Base-by-base conservation (phyloP, 2,888 invertebrate species). In the Teinopalpus imperialis region DNA sequence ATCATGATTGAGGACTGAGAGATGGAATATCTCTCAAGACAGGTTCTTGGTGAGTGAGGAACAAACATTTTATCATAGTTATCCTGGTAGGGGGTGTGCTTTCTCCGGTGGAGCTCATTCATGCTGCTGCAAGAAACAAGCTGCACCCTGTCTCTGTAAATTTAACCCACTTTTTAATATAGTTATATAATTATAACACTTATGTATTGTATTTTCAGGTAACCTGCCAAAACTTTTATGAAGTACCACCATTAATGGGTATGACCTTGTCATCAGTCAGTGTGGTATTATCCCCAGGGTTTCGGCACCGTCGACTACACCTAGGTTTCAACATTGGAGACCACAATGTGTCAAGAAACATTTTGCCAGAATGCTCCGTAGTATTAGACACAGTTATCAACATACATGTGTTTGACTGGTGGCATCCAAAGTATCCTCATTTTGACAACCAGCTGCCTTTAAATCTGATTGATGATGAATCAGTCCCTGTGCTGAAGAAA, bases 241-340 rank as follows among this genome's bases (percentile, higher is more conserved):
- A 89, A 49, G 77, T 92, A 3, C 91, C 91, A 0, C 88, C 90
- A 2, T 79, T 92, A 1, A 87, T 91, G 69, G 93, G 93, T 0
- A 81, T 92, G 72, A 90, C 89, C 0, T 64, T 93, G 21, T 89
- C 90, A 30, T 88, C 88, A 0, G 90, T 91, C 0, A 82, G 82
- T 31, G 70, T 92, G 47, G 81, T 77, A 0, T 72, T 92, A 5
- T 88, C 91, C 0, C 89, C 89, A 31, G 90, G 90, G 0, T 89
- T 90, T 54, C 70, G 87, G 0, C 81, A 90, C 52, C 88, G 91
- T 48, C 71, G 88, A 3, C 66, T 93, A 1, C 87, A 90, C 40
- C 69, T 93, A 12, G 89, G 89, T 16, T 93, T 87, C 61, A 80
- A 71, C 51, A 69, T 66, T 0, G 68, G 78, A n/a, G 49, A 61